Evolutionary conservation across 2,888 invertebrate species (phyloP), one percentile per base, ranked within the genome.

Genomic region (Linyphia triangularis): DNA sequence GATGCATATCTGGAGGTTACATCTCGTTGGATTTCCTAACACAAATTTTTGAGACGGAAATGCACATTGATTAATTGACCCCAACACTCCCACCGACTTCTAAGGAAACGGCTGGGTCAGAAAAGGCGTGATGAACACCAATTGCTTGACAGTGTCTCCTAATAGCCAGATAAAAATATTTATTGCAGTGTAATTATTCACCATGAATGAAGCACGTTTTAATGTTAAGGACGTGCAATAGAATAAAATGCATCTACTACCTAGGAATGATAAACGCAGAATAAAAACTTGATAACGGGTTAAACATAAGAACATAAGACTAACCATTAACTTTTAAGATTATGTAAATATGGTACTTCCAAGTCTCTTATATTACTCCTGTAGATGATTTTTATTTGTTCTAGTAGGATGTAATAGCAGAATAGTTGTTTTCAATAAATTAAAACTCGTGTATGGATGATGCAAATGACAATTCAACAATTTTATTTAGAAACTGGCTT

Each of bases 51-150:
- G 37, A 59, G 33, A 33, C 37, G 37, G 77, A 77, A 77, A 63
- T 40, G 26, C 24, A 40, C 24, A 22, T 51, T 69, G 81, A 81
- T 81, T 81, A 69, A 81, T 81, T 59, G 70, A 69, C 13, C n/a
- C n/a, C 19, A 30, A 33, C 57, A 37, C 70, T 81, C 70, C 72
- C 37, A 61, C 59, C 28, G 43, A 10, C 61, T 24, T 59, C 37
- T 51, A 57, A 57, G 57, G 72, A 72, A 85, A 30, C 51, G 59
- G 6, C 67, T 57, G 1, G 43, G 2, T 63, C 78, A 43, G 59
- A 72, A 75, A 19, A 86, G 86, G 86, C 73, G 86, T 51, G 79
- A 86, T 86, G 57, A 79, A 57, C 37, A 59, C 67, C 33, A 75
- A 75, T 81, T 81, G 75, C 75, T 78, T 85, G 70, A 43, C 67